Evolutionary conservation across 2,113 vertebrate species (phyloP).

Genomic region (Sorex araneus): DNA sequence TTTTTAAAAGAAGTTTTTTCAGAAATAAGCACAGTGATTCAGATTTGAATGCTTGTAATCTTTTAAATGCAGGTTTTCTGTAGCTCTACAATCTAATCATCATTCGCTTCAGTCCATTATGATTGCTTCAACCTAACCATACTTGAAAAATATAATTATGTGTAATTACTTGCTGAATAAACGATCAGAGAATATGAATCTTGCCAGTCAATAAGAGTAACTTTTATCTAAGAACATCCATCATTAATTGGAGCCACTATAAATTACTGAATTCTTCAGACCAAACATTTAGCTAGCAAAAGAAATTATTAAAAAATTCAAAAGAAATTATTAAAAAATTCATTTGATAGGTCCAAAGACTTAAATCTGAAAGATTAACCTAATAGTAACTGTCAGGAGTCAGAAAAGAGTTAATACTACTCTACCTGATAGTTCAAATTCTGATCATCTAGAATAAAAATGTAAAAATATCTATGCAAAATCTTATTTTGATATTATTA

Average conservation of each 20-base stretch:
- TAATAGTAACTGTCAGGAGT: slow-evolving; percentile 46
- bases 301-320: slow-evolving; percentile 26
- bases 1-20: slow-evolving; percentile 34
- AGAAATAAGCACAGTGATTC: slow-evolving; percentile 62
- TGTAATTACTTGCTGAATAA: slow-evolving; percentile 45
- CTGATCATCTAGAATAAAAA: slow-evolving; percentile 22
- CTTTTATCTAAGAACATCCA: slow-evolving; percentile 43
- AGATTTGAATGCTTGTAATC: slow-evolving; percentile 45
- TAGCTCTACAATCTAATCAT: slow-evolving; percentile 12
- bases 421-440: slow-evolving; percentile 50
- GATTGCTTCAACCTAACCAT: slow-evolving; percentile 47
- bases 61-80: slow-evolving; percentile 45
- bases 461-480: too few relatives aligned
- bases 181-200: slow-evolving; percentile 42
- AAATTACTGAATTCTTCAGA: slow-evolving; percentile 42
- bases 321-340: slow-evolving; percentile 28
- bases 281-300: slow-evolving; percentile 46
- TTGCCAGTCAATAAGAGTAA: slow-evolving; percentile 16
- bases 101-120: neutral
- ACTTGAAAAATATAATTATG: slow-evolving; percentile 45
- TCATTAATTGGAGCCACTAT: slow-evolving; percentile 29
- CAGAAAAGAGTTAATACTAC: slow-evolving; percentile 45
- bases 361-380: slow-evolving; percentile 56
- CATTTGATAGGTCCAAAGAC: neutral
- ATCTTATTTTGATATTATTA: neutral